Evolutionary conservation across 2,113 vertebrate species (phyloP).

Genomic region (Melierax canorus): DNA sequence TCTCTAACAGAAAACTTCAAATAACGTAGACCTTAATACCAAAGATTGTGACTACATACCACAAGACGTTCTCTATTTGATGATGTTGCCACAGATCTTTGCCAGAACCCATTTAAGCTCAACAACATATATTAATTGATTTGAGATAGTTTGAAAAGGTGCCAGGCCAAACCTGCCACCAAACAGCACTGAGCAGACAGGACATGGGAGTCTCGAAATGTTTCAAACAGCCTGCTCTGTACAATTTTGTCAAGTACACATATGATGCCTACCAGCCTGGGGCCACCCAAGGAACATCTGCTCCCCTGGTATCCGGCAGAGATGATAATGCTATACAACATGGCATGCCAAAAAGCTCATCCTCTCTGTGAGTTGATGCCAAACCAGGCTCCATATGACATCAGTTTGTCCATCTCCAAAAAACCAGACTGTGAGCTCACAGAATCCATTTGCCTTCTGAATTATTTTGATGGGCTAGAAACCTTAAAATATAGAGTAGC

Average conservation of each 20-base stretch:
- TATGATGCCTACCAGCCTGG: conserved; percentile 53
- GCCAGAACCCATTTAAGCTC: neutral
- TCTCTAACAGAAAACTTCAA: neutral
- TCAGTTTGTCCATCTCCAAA: neutral
- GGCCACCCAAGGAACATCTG: conserved; percentile 70
- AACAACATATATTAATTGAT: neutral
- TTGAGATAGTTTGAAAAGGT: neutral
- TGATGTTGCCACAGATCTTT: neutral
- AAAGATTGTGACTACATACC: neutral
- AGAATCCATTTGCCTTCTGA: neutral
- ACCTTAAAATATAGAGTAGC: neutral
- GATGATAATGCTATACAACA: conserved; percentile 11
- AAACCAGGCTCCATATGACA: conserved; percentile 39
- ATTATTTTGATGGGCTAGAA: neutral
- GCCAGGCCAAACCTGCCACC: neutral
- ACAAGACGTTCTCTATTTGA: neutral
- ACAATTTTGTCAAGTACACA: conserved; percentile 43
- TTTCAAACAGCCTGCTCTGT: conserved; percentile 10
- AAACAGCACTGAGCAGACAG: neutral
- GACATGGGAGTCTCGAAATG: neutral
- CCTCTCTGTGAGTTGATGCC: conserved; percentile 48
- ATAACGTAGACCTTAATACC: neutral
- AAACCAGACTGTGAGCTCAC: conserved; percentile 8
- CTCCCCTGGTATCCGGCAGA: conserved; percentile 49
- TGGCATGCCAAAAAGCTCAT: conserved; percentile 52